Base-by-base conservation (phyloP, 2,888 invertebrate species). In the Herminia tarsipennalis region DNA sequence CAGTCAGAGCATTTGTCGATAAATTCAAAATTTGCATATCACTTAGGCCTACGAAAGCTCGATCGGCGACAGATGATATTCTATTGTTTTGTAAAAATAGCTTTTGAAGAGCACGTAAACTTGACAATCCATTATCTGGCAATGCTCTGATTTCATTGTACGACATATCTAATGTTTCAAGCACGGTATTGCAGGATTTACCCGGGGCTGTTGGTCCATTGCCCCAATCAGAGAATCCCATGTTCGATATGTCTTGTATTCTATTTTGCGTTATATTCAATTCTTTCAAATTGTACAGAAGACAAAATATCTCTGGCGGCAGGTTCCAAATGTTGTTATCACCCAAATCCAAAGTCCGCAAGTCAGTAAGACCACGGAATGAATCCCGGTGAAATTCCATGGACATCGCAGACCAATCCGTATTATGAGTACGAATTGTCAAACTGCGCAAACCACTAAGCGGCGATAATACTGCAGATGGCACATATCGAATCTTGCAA, bases 351-450 rank as follows among this genome's bases (percentile, higher is more conserved):
- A 96, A 90, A 60, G 87, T 92, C 64, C 94, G 92, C 27, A 96
- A 86, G 71, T 94, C 94, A 13, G 93, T 92, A 39, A 96, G 88
- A 5, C 95, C 94, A 53, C 94, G 90, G 51, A 96, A 94, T 48
- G 95, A 94, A 70, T 95, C 95, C 27, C 94, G 91, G 69, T 95
- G 94, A 52, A 96, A 92, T 66, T 96, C 95, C 86, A 96, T 92
- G 14, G 95, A 94, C 94, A 95, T 94, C 12, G 95, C 94, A 8
- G 95, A 95, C 95, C 96, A 96, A 73, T 96, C 95, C 17, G 95
- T 94, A 77, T 96, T 96, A 76, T 94, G 95, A 10, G 96, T 96
- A 33, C 95, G 93, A 59, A 97, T 84, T 18, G 94, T 93, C 37
- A 97, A 84, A 54, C 92, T 93, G 36, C 94, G 90, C 16, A 97